Conservation (phyloP, 2,113 vertebrate genomes). For the Morone chrysops region DNA sequence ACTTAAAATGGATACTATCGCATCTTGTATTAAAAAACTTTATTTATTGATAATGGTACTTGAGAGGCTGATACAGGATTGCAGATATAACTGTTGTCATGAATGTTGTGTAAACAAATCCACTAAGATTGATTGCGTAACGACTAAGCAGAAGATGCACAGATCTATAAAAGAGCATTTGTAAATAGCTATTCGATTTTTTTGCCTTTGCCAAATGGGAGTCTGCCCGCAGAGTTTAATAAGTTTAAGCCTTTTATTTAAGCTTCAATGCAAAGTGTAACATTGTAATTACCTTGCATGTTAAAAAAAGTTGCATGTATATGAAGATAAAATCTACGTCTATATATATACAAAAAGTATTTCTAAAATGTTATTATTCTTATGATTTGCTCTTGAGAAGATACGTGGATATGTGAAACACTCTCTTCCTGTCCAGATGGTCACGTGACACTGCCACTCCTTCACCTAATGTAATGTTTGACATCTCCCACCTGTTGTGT, state of each 20-base stretch:
- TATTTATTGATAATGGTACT: slow-evolving; percentile 53
- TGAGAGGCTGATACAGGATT: slow-evolving; percentile 48
- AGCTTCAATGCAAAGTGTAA: slow-evolving; percentile 60
- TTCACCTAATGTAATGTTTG: slow-evolving; percentile 53
- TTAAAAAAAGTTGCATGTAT: slow-evolving; percentile 69
- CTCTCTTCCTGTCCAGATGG: slow-evolving; percentile 57
- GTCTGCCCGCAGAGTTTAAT: slow-evolving; percentile 25
- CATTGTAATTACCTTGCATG: slow-evolving; percentile 79
- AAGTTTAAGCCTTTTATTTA: slow-evolving; percentile 50
- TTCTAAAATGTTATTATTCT: slow-evolving; percentile 59
- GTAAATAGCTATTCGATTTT: slow-evolving; percentile 55
- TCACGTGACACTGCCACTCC: slow-evolving; percentile 67
- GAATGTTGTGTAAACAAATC: slow-evolving; percentile 43
- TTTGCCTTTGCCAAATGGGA: neutral
- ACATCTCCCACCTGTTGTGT: slow-evolving; percentile 44
- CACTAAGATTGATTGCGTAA: slow-evolving; percentile 27
- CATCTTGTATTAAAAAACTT: slow-evolving; percentile 44
- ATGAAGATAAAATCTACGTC: slow-evolving; percentile 57
- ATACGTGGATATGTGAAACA: slow-evolving; percentile 52
- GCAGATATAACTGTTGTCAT: slow-evolving; percentile 20
- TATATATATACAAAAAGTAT: slow-evolving; percentile 58
- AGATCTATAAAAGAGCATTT: slow-evolving; percentile 64
- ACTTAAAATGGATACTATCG: slow-evolving; percentile 18
- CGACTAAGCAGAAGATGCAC: slow-evolving; percentile 27
- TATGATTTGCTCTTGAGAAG: slow-evolving; percentile 68